phyloP scores from a whole-genome alignment of 2,797 vertebrate species.

The Rhinoraja longicauda region DNA sequence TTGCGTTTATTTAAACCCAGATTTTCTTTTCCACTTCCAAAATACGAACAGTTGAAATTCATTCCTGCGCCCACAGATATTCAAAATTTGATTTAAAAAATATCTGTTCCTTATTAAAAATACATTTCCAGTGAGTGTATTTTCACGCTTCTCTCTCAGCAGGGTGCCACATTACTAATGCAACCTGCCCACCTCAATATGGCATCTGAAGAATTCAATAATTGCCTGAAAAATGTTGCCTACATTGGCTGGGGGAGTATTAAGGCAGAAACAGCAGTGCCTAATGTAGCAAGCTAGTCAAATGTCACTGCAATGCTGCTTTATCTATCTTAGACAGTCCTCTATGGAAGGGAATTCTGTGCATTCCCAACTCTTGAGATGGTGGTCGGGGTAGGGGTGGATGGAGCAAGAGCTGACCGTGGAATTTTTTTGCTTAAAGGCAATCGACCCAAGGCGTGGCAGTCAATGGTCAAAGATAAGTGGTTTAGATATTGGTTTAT shows the following conservation, averaged over 20 bases:
- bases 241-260: background rate
- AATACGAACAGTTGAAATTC: conserved; percentile 12
- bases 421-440: background rate
- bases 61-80: conserved; percentile 21
- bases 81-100: conserved; percentile 30
- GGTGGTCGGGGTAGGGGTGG: background rate
- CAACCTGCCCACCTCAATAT: conserved; percentile 35
- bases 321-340: background rate
- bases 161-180: conserved; percentile 25
- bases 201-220: background rate
- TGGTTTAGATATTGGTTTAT: background rate
- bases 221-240: background rate
- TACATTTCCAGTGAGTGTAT: conserved; percentile 22
- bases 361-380: background rate
- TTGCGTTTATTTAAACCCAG: background rate
- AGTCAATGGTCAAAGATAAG: background rate
- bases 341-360: background rate
- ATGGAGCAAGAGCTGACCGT: background rate
- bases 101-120: conserved; percentile 31
- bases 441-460: background rate
- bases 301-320: background rate
- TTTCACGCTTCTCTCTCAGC: conserved; percentile 16
- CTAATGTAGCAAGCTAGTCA: background rate
- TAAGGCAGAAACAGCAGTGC: background rate
- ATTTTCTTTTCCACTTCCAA: background rate